Base-by-base conservation (phyloP, 2,113 vertebrate genomes). In the Bubo scandiacus region DNA sequence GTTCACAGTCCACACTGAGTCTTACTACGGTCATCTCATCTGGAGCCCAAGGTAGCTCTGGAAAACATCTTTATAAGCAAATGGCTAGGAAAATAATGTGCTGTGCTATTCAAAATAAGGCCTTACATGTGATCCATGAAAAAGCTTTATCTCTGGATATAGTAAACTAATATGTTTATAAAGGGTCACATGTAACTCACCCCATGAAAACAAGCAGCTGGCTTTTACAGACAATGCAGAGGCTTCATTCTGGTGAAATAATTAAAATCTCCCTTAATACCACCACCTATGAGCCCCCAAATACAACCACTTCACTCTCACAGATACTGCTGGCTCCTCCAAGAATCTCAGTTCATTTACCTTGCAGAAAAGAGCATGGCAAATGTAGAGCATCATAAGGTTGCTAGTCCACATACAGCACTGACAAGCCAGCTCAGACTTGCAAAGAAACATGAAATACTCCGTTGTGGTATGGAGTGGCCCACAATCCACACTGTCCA, bases 61-160 rank as follows among this genome's bases (percentile, higher is more conserved):
- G n/a, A 85, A 92, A 94, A 82, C n/a, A 62, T 66, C 66, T 87
- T 79, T 42, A 80, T 68, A 82, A 88, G 45, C 63, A 92, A 94
- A 80, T 4, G 6, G 19, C 42, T 66, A 78, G 29, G 32, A 68
- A 84, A 96, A 91, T 18, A 92, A 52, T 11, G 17, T 61, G 34
- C 66, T 61, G 29, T 73, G 66, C 34, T 89, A 49, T 61, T 85
- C 86, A 87, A 85, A 94, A 70, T 49, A 81, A 75, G 49, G 89
- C 12, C 5, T 65, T 52, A 66, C 16, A 65, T 1, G 30, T 68
- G 43, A 94, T 70, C 58, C 47, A 30, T 80, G 73, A 81, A 85
- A 87, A 86, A 82, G n/a, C 29, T 75, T 85, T 73, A 83, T 59
- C 88, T 59, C 42, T 67, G n/a, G 15, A 82, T 59, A 70, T 11